Evolutionary conservation across 2,113 vertebrate species (phyloP).

Genomic region (Phrynosoma blainvillii): DNA sequence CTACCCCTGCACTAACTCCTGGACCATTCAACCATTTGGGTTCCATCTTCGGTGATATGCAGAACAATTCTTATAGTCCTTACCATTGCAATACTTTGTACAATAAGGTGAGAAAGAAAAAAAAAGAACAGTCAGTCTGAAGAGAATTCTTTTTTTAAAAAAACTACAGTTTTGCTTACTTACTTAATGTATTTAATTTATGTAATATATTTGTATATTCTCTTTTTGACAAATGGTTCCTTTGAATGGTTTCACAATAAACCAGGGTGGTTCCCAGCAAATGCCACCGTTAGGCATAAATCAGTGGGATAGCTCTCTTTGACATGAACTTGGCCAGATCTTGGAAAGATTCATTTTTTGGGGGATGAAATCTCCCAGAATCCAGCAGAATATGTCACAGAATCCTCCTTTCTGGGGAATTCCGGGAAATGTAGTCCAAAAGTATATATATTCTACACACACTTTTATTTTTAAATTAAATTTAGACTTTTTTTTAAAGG

Average conservation of each 20-base stretch:
- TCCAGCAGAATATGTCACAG: too few species aligned
- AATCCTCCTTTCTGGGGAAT: too few species aligned
- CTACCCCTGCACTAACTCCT: constrained; percentile 62
- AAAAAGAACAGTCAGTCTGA: not conserved
- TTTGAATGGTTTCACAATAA: not conserved
- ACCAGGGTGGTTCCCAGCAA: not conserved
- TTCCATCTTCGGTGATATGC: constrained; percentile 48
- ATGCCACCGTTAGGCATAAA: not conserved
- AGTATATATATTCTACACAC: too few species aligned
- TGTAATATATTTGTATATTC: not conserved
- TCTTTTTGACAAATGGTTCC: not conserved
- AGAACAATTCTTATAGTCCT: constrained; percentile 51
- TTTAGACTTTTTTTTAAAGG: not conserved
- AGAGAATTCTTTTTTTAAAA: not conserved
- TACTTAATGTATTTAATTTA: not conserved
- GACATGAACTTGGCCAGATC: too few species aligned
- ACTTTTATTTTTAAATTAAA: not conserved
- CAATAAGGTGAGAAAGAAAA: constrained; percentile 60
- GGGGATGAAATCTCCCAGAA: too few species aligned
- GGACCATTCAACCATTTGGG: constrained; percentile 70
- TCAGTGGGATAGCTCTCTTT: too few species aligned
- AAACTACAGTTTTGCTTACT: not conserved
- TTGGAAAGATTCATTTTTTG: too few species aligned
- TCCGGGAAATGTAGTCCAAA: too few species aligned
- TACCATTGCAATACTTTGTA: constrained; percentile 58